phyloP scores from a whole-genome alignment of 2,113 vertebrate species.

The Mesitornis unicolor region DNA sequence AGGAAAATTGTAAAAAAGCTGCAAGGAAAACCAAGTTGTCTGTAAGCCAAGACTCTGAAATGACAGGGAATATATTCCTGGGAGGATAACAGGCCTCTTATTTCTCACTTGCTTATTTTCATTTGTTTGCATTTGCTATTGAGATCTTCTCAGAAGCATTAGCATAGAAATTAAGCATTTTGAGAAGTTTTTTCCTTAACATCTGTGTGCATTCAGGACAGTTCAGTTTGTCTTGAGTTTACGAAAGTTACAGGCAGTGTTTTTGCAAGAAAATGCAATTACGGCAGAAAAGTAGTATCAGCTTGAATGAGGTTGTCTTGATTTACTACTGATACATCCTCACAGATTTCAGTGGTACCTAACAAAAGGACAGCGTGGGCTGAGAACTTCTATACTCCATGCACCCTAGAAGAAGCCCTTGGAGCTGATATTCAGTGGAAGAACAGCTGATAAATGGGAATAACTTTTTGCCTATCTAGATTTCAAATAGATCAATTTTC shows the following conservation, averaged over 20 bases:
- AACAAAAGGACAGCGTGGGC: background rate
- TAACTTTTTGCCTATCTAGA: background rate
- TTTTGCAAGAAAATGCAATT: background rate
- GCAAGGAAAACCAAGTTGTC: background rate
- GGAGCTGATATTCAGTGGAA: background rate
- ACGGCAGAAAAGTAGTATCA: background rate
- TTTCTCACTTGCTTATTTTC: background rate
- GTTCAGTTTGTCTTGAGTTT: background rate
- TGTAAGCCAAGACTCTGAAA: background rate
- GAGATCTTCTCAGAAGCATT: background rate
- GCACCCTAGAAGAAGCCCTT: background rate
- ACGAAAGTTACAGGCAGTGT: background rate
- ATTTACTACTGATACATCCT: background rate
- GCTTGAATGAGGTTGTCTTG: background rate
- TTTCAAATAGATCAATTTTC: background rate
- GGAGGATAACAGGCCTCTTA: background rate
- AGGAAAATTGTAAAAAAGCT: background rate
- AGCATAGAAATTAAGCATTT: background rate
- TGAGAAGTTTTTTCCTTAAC: background rate
- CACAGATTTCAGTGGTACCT: background rate
- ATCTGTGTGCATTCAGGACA: background rate
- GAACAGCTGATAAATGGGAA: background rate
- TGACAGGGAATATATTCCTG: background rate
- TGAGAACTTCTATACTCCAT: rapidly evolving
- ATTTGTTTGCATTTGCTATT: background rate